Base-by-base conservation (phyloP, 53 echinoderm and acorn worm genomes). In the Stichopus horrens region DNA sequence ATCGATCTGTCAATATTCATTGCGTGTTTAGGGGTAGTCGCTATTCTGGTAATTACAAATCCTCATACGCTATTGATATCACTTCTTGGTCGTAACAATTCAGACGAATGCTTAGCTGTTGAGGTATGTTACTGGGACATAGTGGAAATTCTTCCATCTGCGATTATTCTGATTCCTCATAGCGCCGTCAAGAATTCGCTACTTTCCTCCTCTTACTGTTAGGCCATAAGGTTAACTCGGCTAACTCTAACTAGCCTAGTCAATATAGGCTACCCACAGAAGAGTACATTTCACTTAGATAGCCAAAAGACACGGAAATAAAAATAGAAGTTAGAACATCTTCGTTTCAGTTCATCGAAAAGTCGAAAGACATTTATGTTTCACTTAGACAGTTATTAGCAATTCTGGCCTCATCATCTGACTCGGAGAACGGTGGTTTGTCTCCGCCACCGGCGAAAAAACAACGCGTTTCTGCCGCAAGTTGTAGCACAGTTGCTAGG, bases 381-480 rank as follows among this genome's bases (percentile, higher is more conserved):
- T 59, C 6, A 67, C 60, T 66, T 10, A 66, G 77, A 67, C 52
- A 18, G 16, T 85, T 85, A 85, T 90, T 87, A 94, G 97, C 97
- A 97, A 97, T 94, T 92, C 97, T 97, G 97, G 97, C 95, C 94
- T 97, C 97, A 90, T 97, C 97, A 90, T 97, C 97, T 85, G 97
- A 97, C 93, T 97, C 97, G 89, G 97, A 97, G 88, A 97, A 90
- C 97, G 97, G 97, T 97, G 97, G 97, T 89, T 94, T 97, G 97
- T 97, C 97, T 97, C 97, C 97, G 94, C 97, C 97, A 97, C 97
- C 97, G 97, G 95, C 94, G 93, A 97, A 97, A 93, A 97, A 97
- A 92, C 97, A 97, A 95, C 97, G 97, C 91, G 92, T 97, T 93
- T 93, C 93, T 88, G 89, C 93, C 86, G 93, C 96, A 90, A 92